A percentile compares a stretch with the other conserved stretches of the same genome.
These are phyloP conservation scores for Tigriopus japonicus DNA, from an alignment of 1,140 invertebrate genomes.

Conservation along the genomic window DNA sequence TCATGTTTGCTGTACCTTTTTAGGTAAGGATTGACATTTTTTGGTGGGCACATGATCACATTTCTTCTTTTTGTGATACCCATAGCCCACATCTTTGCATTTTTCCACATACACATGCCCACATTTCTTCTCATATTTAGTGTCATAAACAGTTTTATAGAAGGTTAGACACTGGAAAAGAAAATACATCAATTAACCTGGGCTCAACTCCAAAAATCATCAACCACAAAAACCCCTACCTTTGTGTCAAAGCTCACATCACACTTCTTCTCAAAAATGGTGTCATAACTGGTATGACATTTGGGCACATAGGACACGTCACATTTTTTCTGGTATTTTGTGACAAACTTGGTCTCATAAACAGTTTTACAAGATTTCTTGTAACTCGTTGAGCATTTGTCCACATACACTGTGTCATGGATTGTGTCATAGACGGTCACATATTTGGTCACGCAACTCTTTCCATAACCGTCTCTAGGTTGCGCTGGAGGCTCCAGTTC, in stretches of 20 bases:
- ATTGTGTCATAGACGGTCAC: constrained; percentile 5
- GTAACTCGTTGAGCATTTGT: background rate
- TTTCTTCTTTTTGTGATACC: constrained; percentile 10
- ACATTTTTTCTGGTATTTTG: background rate
- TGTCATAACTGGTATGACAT: constrained; percentile 8
- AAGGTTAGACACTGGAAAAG: background rate
- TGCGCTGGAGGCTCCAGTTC: too few relatives aligned
- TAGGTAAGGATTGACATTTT: background rate
- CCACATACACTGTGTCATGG: background rate
- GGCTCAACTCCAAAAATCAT: too few relatives aligned
- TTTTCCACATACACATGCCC: constrained; percentile 5
- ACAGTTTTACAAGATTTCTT: background rate
- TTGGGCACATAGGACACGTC: background rate
- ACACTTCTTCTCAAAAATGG: constrained; percentile 10
- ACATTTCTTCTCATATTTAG: constrained; percentile 13
- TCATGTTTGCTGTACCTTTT: background rate
- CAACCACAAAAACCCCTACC: background rate
- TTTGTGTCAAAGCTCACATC: background rate
- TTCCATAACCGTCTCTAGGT: background rate
- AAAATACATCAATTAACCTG: too few relatives aligned
- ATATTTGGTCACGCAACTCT: background rate
- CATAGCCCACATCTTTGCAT: constrained; percentile 8
- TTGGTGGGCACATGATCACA: background rate
- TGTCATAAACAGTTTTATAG: constrained; percentile 10
- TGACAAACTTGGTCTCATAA: constrained; percentile 6